phyloP scores from a whole-genome alignment of 2,113 vertebrate genomes.

The Plestiodon gilberti region DNA sequence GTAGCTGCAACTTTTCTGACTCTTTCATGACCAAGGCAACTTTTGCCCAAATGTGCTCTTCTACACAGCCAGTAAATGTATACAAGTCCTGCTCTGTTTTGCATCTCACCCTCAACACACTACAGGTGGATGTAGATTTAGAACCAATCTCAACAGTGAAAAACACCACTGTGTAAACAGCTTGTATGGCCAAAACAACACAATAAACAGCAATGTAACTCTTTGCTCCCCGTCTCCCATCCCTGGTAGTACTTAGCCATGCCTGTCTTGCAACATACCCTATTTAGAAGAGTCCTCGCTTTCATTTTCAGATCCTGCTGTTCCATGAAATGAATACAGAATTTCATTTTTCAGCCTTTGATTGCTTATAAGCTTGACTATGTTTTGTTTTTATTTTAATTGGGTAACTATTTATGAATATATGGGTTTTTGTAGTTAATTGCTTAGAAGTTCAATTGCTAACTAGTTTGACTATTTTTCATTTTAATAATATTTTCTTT shows the following conservation, averaged over 20 bases:
- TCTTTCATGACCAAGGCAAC: neutral
- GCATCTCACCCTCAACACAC: neutral
- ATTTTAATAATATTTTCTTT: slow-evolving; percentile 9
- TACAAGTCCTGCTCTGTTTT: too few species aligned
- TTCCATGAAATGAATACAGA: neutral
- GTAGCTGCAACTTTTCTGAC: too few species aligned
- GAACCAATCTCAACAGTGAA: neutral
- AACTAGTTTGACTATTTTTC: slow-evolving; percentile 8
- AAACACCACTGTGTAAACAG: neutral
- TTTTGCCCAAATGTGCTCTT: neutral
- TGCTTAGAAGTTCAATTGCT: neutral
- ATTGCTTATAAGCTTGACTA: neutral
- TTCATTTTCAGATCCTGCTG: neutral
- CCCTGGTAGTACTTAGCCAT: too few species aligned
- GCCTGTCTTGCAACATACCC: neutral
- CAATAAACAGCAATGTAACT: neutral
- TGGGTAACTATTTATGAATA: neutral
- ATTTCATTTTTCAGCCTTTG: neutral
- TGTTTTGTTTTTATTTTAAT: neutral
- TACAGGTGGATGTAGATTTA: neutral
- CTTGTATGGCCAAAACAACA: neutral
- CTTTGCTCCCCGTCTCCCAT: too few species aligned
- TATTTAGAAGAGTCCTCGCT: neutral
- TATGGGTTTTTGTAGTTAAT: slow-evolving; percentile 1
- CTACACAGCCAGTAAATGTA: too few species aligned